Base-by-base conservation (phyloP, 2,888 invertebrate species). In the Trissolcus brochymenae region DNA sequence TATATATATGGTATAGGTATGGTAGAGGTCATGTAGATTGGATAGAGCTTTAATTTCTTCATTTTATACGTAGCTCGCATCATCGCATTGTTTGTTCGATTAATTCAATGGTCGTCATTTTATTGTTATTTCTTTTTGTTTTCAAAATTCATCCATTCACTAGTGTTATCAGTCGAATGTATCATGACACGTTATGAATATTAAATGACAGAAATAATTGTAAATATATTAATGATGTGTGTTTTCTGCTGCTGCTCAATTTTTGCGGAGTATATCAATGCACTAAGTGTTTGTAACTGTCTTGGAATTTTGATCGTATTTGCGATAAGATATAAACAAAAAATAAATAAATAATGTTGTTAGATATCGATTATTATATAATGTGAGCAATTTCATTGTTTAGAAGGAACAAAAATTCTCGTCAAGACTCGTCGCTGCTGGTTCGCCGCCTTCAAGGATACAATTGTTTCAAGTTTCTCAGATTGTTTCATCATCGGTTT, bases 401-500 rank as follows among this genome's bases (percentile, higher is more conserved):
- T 65, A 61, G 56, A 41, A 35, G 40, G 57, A 67, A 62, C 17
- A 56, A 71, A 35, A 35, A 35, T 35, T 35, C 9, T 35, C 65
- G 66, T 71, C 66, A 76, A 76, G 71, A 70, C 76, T 76, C 67
- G 61, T 71, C 62, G 66, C 54, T 71, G 61, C 60, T 76, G 35
- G 35, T 35, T 35, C 35, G 35, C 71, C 61, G 46, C 57, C 67
- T 61, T 71, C 57, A 71, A 72, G 62, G 17, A 64, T 59, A 53
- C 53, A 21, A 64, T 64, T 62, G 56, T 78, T 78, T 71, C 46
- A 51, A 57, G 49, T 67, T 61, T 40, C 46, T 51, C 40, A 64
- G 60, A 65, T 35, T 35, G 35, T 35, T 35, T 35, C 35, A 51
- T 53, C 46, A 11, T 74, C 51, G 60, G 72, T 75, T 78, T 70